phyloP scores from a whole-genome alignment of 2,113 vertebrate genomes.

The Hyla sarda region DNA sequence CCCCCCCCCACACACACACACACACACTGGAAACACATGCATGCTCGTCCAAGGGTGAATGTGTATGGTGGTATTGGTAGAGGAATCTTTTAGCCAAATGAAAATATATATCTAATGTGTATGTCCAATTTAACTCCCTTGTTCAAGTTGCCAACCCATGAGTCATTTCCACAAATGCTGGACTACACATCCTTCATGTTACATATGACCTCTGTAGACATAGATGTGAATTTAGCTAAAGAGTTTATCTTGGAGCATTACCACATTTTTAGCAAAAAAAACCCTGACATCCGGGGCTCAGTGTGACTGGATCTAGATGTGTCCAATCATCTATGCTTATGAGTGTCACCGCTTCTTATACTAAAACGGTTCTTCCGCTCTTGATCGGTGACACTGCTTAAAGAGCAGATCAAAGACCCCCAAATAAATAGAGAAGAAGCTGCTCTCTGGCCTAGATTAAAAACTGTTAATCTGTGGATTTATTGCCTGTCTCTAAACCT shows the following conservation, averaged over 20 bases:
- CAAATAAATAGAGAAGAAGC: conserved; percentile 38
- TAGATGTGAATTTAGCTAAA: not conserved
- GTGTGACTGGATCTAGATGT: not conserved
- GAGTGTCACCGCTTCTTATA: not conserved
- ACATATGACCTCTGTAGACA: not conserved
- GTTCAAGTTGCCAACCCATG: not conserved
- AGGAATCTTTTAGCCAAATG: too few species aligned
- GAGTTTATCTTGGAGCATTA: not conserved
- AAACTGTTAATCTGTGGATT: not conserved
- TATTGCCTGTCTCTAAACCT: conserved; percentile 15
- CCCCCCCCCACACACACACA: too few species aligned
- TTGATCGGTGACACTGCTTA: conserved; percentile 32
- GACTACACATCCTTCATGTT: too few species aligned
- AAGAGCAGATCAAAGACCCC: conserved; percentile 55
- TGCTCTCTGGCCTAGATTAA: not conserved
- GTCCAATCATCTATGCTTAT: not conserved
- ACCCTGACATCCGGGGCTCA: not conserved
- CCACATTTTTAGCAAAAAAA: not conserved
- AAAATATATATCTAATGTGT: too few species aligned
- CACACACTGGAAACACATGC: too few species aligned
- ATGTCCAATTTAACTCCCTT: too few species aligned
- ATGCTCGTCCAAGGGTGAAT: too few species aligned
- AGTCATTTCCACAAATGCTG: not conserved
- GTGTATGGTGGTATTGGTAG: too few species aligned
- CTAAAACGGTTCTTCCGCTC: not conserved